Conservation (phyloP, 2,113 vertebrate species). For the Heterocephalus glaber region DNA sequence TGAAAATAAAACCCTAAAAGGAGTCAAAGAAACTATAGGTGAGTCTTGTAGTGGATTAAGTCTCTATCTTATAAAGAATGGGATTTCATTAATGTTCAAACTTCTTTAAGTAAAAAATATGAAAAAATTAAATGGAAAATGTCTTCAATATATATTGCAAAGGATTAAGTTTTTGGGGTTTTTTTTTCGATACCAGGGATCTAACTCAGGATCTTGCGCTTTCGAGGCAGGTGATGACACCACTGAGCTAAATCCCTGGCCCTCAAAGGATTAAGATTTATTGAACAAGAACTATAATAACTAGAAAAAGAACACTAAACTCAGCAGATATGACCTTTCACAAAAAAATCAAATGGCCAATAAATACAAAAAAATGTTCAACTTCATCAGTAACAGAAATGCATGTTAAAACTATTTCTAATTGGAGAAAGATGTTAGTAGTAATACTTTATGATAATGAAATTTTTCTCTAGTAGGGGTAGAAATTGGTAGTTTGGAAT, state of each 20-base stretch:
- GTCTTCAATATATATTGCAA: not conserved
- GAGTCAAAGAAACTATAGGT: not conserved
- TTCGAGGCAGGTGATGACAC: no score
- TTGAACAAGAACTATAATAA: not conserved
- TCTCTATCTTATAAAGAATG: not conserved
- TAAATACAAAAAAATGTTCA: not conserved
- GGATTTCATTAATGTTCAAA: not conserved
- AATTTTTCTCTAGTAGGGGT: not conserved
- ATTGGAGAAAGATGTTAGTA: not conserved
- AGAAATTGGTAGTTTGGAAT: not conserved
- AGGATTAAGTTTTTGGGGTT: not conserved
- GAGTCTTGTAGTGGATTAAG: not conserved
- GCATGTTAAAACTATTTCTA: not conserved
- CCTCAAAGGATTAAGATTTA: no score
- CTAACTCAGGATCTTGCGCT: no score
- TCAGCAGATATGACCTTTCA: not conserved
- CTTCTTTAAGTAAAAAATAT: not conserved
- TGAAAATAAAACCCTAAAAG: not conserved
- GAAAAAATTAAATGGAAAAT: slow-evolving; percentile 23
- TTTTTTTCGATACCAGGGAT: no score
- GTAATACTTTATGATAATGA: not conserved
- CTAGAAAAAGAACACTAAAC: not conserved
- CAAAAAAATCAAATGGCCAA: not conserved
- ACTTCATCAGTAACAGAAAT: slow-evolving; percentile 1
- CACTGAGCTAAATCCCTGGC: no score